Base-by-base conservation (phyloP, 2,113 vertebrate genomes). In the Morone saxatilis region DNA sequence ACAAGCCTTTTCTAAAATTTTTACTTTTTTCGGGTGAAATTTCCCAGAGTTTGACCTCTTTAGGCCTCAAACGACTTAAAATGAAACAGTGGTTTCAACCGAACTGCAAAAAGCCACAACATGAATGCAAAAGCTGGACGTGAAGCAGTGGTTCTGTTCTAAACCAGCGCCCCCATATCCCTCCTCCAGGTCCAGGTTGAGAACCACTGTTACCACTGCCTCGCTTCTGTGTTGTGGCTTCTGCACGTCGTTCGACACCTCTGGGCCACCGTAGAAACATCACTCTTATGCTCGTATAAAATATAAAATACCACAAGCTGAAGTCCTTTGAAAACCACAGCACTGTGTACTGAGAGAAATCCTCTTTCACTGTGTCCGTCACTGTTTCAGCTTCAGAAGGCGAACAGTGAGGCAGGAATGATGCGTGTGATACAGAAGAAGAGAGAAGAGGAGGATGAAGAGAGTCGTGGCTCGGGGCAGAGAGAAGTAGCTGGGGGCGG, bases 401-500 rank as follows among this genome's bases (percentile, higher is more conserved):
- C 1, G 68, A 66, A 9, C 11, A 41, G 53, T 17, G 19, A 22
- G 36, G 19, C 48, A 43, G 16, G 56, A 25, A 2, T 4, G 17
- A 43, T 36, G 36, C 1, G 4, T 50, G 86, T 36, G 54, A 76
- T 69, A 1, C 69, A 70, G 68, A 73, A 11, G 45, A 82, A 38
- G 38, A 11, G 19, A 40, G 57, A 65, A 6, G 70, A 63, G 45
- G 68, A 67, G 43, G 84, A 76, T 53, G 92, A 79, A 68, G 74
- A 74, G 81, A 57, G 84, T 51, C 53, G 80, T 74, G 84, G 78
- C 79, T 84, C 4, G 20, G 85, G 89, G 90, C 84, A 83, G 75
- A 76, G 73, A 70, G 90, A 36, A 22, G 81, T 89, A 90, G 91
- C 90, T 91, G 80, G 87, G 56, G 89, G 83, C 71, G 1, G 86